These are phyloP conservation scores for Masticophis lateralis DNA, from an alignment of 2,797 vertebrate species.

Conservation along the genomic window DNA sequence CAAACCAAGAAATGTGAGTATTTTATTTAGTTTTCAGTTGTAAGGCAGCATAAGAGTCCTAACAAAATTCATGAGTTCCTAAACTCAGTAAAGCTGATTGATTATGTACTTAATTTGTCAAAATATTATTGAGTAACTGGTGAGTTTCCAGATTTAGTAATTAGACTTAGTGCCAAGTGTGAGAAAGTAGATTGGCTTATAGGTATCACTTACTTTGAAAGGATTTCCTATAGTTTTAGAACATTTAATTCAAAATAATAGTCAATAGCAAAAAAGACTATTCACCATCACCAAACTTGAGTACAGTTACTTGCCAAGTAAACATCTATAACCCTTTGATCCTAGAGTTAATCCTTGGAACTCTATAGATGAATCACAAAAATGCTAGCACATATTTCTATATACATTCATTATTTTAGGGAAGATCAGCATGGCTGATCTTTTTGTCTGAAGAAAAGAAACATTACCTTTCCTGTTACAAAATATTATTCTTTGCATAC, in stretches of 20 bases:
- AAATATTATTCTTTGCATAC: background rate
- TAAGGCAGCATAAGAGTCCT: background rate
- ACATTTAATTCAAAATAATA: background rate
- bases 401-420: background rate
- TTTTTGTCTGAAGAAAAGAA: background rate
- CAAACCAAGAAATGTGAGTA: slow-evolving; percentile 81
- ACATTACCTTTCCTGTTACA: background rate
- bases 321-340: background rate
- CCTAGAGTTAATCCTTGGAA: background rate
- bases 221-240: slow-evolving; percentile 1
- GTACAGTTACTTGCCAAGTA: background rate
- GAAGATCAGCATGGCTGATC: background rate
- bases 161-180: background rate
- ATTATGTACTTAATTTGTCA: background rate
- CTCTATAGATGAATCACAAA: background rate
- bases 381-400: background rate
- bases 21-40: background rate
- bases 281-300: background rate
- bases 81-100: background rate
- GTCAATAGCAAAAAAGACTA: background rate
- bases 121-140: background rate
- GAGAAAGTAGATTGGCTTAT: background rate
- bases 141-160: background rate
- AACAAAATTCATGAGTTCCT: background rate
- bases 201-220: background rate